A percentile compares a stretch with the other conserved stretches of the same genome.
These are phyloP conservation scores for Macrosoma leucophasiata DNA, from an alignment of 2,888 invertebrate species.

Conservation along the genomic window DNA sequence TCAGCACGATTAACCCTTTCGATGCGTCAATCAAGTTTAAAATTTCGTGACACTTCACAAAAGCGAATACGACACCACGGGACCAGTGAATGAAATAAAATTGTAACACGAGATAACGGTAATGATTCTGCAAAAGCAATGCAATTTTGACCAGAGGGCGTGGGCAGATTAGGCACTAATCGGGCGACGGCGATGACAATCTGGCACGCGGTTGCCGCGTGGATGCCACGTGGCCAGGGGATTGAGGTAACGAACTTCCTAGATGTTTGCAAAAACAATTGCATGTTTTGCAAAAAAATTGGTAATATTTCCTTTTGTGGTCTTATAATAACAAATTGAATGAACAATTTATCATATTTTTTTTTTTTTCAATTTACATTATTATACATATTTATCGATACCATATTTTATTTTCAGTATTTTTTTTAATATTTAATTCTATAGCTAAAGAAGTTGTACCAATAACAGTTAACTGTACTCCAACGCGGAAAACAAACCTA, in stretches of 20 bases:
- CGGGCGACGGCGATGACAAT: slow-evolving; percentile 67
- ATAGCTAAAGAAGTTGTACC: no score
- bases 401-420: no score
- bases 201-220: slow-evolving; percentile 46
- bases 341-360: slow-evolving; percentile 1
- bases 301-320: no score
- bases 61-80: slow-evolving; percentile 9
- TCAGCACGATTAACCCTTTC: slow-evolving; percentile 21
- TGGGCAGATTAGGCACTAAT: slow-evolving; percentile 65
- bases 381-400: neutral
- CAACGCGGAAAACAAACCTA: no score
- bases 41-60: slow-evolving; percentile 37
- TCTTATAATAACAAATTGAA: no score
- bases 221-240: slow-evolving; percentile 34
- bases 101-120: slow-evolving; percentile 62
- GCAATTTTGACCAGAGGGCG: slow-evolving; percentile 54
- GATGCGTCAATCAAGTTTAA: slow-evolving; percentile 41
- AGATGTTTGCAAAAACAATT: no score
- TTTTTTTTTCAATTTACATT: slow-evolving; percentile 6
- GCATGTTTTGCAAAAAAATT: no score
- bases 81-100: slow-evolving; percentile 41
- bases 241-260: slow-evolving; percentile 19
- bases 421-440: no score
- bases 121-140: slow-evolving; percentile 57
- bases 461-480: no score